Conservation (phyloP, 2,797 vertebrate genomes). For the Cyprinella venusta region DNA sequence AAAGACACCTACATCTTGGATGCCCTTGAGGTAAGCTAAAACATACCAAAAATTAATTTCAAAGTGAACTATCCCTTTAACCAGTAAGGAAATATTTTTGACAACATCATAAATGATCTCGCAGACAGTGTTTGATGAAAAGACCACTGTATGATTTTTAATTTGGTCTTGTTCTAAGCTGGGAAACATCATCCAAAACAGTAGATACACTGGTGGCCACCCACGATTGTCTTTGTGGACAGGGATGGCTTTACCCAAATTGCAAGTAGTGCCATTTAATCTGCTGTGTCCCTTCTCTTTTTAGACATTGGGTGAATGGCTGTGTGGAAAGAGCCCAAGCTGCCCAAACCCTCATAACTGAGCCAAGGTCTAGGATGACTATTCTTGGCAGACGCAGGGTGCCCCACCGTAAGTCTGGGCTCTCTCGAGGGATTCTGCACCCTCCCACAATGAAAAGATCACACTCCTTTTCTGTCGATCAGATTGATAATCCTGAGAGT, state of each 20-base stretch:
- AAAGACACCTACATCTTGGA: too few relatives aligned
- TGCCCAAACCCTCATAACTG: not conserved
- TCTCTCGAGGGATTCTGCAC: not conserved
- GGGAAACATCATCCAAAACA: not conserved
- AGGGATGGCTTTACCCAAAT: not conserved
- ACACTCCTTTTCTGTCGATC: not conserved
- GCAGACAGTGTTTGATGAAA: not conserved
- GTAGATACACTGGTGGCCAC: not conserved
- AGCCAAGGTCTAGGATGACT: slow-evolving; percentile 45
- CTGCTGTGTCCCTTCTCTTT: not conserved
- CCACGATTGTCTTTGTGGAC: not conserved
- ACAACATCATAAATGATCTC: not conserved
- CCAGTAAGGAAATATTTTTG: not conserved
- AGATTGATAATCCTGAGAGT: not conserved
- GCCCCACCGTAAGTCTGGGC: slow-evolving; percentile 18
- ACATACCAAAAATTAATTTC: too few relatives aligned
- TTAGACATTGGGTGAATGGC: slow-evolving; percentile 3
- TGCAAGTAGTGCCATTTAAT: not conserved
- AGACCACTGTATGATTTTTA: not conserved
- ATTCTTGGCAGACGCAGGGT: slow-evolving; percentile 11
- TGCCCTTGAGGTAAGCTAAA: too few relatives aligned
- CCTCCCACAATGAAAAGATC: not conserved
- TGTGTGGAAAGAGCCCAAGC: slow-evolving; percentile 51
- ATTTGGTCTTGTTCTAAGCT: not conserved
- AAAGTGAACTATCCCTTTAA: too few relatives aligned